Evolutionary conservation across 2,797 vertebrate species (phyloP).

Genomic region (Mastacembelus armatus): DNA sequence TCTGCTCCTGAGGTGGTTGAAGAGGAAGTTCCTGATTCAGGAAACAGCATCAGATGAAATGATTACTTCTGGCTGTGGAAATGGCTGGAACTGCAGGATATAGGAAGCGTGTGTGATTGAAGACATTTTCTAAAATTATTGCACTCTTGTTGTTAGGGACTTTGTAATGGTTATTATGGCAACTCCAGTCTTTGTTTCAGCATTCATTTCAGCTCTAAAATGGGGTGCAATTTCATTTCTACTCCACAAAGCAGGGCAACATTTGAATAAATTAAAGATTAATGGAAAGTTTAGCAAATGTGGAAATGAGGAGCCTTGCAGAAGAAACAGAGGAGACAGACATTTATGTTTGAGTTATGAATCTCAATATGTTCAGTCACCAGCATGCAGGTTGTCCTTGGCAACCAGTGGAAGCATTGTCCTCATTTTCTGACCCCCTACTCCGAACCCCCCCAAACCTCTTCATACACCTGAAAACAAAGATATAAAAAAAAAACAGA

Average conservation of each 20-base stretch:
- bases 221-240: conserved; percentile 9
- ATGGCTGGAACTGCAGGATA: conserved; percentile 28
- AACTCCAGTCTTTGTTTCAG: conserved; percentile 23
- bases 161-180: conserved; percentile 23
- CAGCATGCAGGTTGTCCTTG: conserved; percentile 25
- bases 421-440: conserved; percentile 4
- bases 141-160: conserved; percentile 11
- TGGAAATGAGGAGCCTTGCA: conserved; percentile 26
- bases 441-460: background rate
- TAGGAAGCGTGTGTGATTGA: conserved; percentile 24
- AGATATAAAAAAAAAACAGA: conserved; percentile 12
- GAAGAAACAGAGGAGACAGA: conserved; percentile 9
- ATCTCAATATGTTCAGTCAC: conserved; percentile 26
- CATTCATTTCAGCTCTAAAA: conserved; percentile 23
- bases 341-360: conserved; percentile 13
- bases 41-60: conserved; percentile 52
- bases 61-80: conserved; percentile 46
- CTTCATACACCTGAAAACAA: conserved; percentile 23
- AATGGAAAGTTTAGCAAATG: background rate
- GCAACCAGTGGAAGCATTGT: conserved; percentile 38
- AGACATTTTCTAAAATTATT: conserved; percentile 18
- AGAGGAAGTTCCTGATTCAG: conserved; percentile 58
- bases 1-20: conserved; percentile 45
- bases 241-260: conserved; percentile 24
- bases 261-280: conserved; percentile 36